A percentile compares a stretch with the other conserved stretches of the same genome.
Evolutionary conservation across 2,888 invertebrate genomes (phyloP).

Genomic region (Clusia tigrina): DNA sequence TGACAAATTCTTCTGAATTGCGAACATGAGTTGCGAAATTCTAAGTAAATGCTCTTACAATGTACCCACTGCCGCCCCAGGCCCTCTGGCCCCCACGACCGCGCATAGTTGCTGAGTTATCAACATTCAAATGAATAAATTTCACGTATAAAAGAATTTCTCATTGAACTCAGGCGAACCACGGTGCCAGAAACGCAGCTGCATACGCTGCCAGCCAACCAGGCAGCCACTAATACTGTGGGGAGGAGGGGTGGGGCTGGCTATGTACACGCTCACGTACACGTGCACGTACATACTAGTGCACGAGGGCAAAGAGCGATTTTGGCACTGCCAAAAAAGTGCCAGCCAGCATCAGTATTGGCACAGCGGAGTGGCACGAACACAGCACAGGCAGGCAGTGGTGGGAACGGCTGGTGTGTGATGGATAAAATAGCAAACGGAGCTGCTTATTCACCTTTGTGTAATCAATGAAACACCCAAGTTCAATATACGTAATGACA

Average conservation of each 20-base stretch:
- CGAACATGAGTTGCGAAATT: slow-evolving; percentile 29
- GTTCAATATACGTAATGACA: slow-evolving; percentile 54
- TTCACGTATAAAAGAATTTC: neutral
- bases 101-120: slow-evolving; percentile 10
- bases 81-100: neutral
- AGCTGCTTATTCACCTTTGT: slow-evolving; percentile 58
- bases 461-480: slow-evolving; percentile 51
- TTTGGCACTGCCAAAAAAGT: neutral
- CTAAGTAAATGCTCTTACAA: neutral
- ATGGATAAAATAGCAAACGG: slow-evolving; percentile 32
- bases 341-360: too few relatives aligned
- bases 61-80: neutral
- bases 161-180: neutral
- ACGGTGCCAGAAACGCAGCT: neutral
- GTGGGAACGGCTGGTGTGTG: neutral
- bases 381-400: neutral
- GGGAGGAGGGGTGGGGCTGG: too few relatives aligned
- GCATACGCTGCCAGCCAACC: neutral
- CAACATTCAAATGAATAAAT: slow-evolving; percentile 5
- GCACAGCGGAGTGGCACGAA: too few relatives aligned
- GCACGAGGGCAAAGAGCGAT: neutral
- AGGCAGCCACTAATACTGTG: too few relatives aligned
- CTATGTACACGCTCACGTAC: neutral
- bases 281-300: neutral
- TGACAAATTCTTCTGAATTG: slow-evolving; percentile 33